A percentile compares a stretch with the other conserved stretches of the same genome.
Conservation (phyloP, 2,888 invertebrate species). For the Miltochrista miniata region DNA sequence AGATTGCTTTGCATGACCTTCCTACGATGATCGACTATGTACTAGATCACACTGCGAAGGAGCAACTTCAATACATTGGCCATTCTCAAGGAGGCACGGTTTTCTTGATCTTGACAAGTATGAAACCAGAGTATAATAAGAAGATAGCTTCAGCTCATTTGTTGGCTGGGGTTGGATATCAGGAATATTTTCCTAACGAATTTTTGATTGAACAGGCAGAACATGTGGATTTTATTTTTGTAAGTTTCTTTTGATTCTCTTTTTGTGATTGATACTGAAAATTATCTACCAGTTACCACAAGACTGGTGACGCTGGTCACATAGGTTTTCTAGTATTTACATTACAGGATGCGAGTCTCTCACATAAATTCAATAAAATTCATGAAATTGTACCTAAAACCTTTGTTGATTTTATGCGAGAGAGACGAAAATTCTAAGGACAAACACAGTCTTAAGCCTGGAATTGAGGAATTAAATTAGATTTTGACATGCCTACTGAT, state of each 20-base stretch:
- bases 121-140: conserved; percentile 58
- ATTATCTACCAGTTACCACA: no score
- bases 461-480: no score
- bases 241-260: conserved; percentile 38
- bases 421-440: no score
- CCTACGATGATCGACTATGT: conserved; percentile 66
- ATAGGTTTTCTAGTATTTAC: no score
- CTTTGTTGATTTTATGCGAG: no score
- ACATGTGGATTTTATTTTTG: conserved; percentile 52
- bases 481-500: no score
- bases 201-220: conserved; percentile 33
- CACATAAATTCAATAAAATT: no score
- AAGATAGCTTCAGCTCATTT: conserved; percentile 63
- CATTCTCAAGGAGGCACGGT: conserved; percentile 72
- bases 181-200: conserved; percentile 49
- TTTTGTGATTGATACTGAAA: no score
- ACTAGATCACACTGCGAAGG: conserved; percentile 47
- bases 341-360: no score
- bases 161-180: conserved; percentile 63
- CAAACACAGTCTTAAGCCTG: no score
- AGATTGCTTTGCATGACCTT: conserved; percentile 62
- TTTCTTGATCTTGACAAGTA: conserved; percentile 56
- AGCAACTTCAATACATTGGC: conserved; percentile 65
- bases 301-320: no score
- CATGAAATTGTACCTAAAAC: no score